These are phyloP conservation scores for Lasiurus borealis DNA, from an alignment of 2,113 vertebrate genomes.

Conservation along the genomic window DNA sequence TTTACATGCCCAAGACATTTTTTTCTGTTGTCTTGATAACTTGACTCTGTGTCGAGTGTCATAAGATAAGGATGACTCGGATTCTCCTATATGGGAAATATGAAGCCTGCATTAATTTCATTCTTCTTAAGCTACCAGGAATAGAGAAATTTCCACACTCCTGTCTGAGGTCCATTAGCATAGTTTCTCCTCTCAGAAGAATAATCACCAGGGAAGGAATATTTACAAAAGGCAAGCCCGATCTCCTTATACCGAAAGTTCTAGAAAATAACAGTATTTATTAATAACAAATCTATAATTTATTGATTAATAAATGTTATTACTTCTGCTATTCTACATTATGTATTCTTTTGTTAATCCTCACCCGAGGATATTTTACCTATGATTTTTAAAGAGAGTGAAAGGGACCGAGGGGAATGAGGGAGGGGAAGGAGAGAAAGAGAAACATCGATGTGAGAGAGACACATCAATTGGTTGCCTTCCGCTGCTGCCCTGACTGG, in stretches of 20 bases:
- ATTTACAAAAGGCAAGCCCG: neutral
- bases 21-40: slow-evolving; percentile 58
- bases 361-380: too few relatives aligned
- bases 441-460: too few relatives aligned
- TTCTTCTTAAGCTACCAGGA: neutral
- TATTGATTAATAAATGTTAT: neutral
- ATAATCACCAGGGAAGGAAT: neutral
- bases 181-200: slow-evolving; percentile 24
- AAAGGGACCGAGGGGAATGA: too few relatives aligned
- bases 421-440: too few relatives aligned
- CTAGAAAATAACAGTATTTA: neutral
- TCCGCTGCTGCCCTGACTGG: too few relatives aligned
- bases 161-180: neutral
- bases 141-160: neutral
- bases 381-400: too few relatives aligned
- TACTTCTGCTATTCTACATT: neutral
- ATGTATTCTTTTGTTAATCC: neutral
- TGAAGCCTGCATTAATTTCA: neutral
- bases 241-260: neutral
- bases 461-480: too few relatives aligned
- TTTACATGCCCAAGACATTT: neutral
- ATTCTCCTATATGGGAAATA: neutral
- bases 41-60: neutral
- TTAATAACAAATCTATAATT: too few relatives aligned
- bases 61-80: neutral